A percentile compares a stretch with the other conserved stretches of the same genome.
Evolutionary conservation across 2,113 vertebrate species (phyloP).

Genomic region (Laticauda laticaudata): DNA sequence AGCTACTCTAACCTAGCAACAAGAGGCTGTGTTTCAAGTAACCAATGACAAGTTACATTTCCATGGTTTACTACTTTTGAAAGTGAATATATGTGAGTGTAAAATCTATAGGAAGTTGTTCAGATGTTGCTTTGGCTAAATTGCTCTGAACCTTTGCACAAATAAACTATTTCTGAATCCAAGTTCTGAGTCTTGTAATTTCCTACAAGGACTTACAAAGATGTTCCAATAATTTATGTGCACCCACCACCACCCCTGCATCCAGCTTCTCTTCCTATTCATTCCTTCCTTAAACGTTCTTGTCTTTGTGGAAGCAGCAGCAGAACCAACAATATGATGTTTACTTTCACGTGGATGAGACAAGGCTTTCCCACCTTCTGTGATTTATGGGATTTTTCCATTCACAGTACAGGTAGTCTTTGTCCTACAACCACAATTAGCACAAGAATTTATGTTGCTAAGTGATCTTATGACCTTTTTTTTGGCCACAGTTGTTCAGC

Average conservation of each 20-base stretch:
- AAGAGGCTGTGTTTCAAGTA: too few species aligned
- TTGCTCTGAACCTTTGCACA: too few species aligned
- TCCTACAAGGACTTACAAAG: neutral
- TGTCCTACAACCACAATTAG: neutral
- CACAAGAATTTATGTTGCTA: too few species aligned
- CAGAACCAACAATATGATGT: neutral
- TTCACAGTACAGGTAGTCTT: neutral
- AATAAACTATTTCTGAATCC: too few species aligned
- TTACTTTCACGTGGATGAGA: neutral
- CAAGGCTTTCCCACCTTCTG: neutral
- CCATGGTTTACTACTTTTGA: too few species aligned
- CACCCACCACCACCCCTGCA: fast-evolving
- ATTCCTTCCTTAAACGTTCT: neutral
- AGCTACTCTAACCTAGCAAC: too few species aligned
- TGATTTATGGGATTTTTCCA: neutral
- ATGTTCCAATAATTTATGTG: neutral
- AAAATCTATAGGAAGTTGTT: too few species aligned
- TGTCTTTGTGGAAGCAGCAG: neutral
- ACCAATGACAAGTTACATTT: too few species aligned
- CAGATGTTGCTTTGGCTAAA: too few species aligned
- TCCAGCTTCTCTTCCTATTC: neutral
- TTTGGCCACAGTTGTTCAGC: too few species aligned
- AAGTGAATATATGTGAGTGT: too few species aligned
- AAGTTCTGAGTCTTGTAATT: too few species aligned
- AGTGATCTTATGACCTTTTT: neutral